These are phyloP conservation scores for Lasioglossum vierecki DNA, from an alignment of 2,888 invertebrate genomes.

Conservation along the genomic window DNA sequence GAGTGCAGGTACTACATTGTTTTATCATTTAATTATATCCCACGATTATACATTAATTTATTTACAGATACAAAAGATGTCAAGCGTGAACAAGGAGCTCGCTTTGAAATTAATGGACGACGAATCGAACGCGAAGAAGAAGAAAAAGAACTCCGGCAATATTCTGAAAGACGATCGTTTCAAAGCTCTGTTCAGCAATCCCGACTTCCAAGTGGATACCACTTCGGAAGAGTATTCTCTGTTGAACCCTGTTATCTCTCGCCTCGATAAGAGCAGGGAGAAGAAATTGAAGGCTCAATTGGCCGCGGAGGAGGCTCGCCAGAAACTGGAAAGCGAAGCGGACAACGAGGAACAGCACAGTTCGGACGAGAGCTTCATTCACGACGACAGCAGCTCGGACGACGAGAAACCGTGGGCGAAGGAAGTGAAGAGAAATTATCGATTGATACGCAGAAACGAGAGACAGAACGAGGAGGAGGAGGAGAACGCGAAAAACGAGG, in stretches of 20 bases:
- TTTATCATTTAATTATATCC: background rate
- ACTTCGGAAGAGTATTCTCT: slow-evolving; percentile 94
- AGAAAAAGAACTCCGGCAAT: slow-evolving; percentile 85
- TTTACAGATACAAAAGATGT: slow-evolving; percentile 88
- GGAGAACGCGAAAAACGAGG: slow-evolving; percentile 76
- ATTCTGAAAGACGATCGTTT: slow-evolving; percentile 95
- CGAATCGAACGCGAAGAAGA: slow-evolving; percentile 86
- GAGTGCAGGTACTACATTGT: slow-evolving; percentile 87
- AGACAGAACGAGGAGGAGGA: slow-evolving; percentile 80
- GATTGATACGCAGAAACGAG: slow-evolving; percentile 58
- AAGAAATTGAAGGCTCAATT: slow-evolving; percentile 85
- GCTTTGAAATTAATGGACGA: slow-evolving; percentile 93
- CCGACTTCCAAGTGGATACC: slow-evolving; percentile 96
- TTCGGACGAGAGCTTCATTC: slow-evolving; percentile 80
- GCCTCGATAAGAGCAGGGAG: slow-evolving; percentile 87
- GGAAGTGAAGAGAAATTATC: slow-evolving; percentile 91
- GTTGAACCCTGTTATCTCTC: slow-evolving; percentile 94
- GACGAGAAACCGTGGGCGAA: slow-evolving; percentile 92
- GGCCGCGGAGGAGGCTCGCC: slow-evolving; percentile 76
- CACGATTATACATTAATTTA: background rate
- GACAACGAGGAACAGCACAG: slow-evolving; percentile 70
- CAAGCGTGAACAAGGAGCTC: slow-evolving; percentile 94
- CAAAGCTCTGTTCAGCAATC: slow-evolving; percentile 94
- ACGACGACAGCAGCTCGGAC: slow-evolving; percentile 87
- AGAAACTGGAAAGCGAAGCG: slow-evolving; percentile 78